These are phyloP conservation scores for Epinephelus moara DNA, from an alignment of 2,113 vertebrate species.

Conservation along the genomic window DNA sequence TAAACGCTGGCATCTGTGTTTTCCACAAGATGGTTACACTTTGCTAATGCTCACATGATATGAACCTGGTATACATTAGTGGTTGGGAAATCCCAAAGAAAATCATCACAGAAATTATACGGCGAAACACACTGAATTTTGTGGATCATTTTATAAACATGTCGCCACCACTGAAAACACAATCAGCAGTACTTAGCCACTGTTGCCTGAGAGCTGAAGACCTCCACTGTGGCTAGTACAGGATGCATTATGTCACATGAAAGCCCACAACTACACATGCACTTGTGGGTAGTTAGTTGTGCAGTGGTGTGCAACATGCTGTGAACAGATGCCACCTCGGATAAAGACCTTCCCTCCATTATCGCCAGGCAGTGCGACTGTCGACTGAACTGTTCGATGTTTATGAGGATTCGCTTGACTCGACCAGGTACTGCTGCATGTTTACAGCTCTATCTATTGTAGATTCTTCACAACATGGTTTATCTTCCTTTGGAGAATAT, in stretches of 20 bases:
- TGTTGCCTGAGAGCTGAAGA: neutral
- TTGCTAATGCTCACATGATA: too few relatives aligned
- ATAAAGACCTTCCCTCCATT: constrained; percentile 60
- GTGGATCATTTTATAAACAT: neutral
- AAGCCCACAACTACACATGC: constrained; percentile 10
- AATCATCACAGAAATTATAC: too few relatives aligned
- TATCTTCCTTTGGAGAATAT: neutral
- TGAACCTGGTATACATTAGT: too few relatives aligned
- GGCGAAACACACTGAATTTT: neutral
- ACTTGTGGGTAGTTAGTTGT: constrained; percentile 35
- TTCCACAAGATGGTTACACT: neutral
- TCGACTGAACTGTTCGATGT: constrained; percentile 13
- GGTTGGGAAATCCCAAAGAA: too few relatives aligned
- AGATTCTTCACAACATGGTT: neutral
- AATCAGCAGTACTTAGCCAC: neutral
- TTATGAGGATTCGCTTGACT: constrained; percentile 41
- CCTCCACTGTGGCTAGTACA: neutral
- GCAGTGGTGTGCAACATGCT: constrained; percentile 64
- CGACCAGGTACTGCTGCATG: neutral
- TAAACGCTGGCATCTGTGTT: neutral
- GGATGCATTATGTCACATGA: constrained; percentile 31
- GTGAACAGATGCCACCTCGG: constrained; percentile 65
- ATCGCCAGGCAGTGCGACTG: constrained; percentile 22
- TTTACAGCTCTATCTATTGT: neutral
- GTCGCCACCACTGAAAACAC: neutral